Conservation (phyloP, 2,113 vertebrate genomes). For the Psophia crepitans region DNA sequence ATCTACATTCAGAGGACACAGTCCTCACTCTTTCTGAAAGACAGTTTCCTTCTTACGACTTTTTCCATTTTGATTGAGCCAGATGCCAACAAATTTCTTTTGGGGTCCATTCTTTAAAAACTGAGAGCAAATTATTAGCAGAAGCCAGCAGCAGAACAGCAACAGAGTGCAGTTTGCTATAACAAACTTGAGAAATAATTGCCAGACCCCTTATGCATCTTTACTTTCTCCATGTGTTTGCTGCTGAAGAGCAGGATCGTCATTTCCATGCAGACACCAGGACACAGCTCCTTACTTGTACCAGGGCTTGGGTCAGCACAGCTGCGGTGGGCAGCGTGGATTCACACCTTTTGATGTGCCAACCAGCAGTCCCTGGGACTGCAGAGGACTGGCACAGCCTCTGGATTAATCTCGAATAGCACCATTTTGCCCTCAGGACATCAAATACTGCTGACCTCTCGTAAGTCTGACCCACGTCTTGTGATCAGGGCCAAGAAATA, state of each 20-base stretch:
- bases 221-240: neutral
- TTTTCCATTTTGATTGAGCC: conserved; percentile 42
- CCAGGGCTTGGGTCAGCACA: neutral
- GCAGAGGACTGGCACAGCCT: neutral
- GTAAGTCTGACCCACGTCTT: neutral
- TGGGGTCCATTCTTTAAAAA: conserved; percentile 35
- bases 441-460: neutral
- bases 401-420: neutral
- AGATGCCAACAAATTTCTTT: conserved; percentile 27
- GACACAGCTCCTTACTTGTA: neutral
- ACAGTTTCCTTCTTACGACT: conserved; percentile 20
- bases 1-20: conserved; percentile 40
- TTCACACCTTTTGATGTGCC: neutral
- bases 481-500: neutral
- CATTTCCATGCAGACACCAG: neutral
- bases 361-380: neutral
- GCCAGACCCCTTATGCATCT: neutral
- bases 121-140: neutral
- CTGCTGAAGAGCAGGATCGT: neutral
- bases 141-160: conserved; percentile 8
- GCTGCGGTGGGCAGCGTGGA: neutral
- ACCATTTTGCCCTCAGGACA: neutral
- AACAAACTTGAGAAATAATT: conserved; percentile 14
- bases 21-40: conserved; percentile 12
- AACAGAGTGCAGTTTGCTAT: neutral